phyloP scores from a whole-genome alignment of 2,113 vertebrate species.

The Hucho hucho region DNA sequence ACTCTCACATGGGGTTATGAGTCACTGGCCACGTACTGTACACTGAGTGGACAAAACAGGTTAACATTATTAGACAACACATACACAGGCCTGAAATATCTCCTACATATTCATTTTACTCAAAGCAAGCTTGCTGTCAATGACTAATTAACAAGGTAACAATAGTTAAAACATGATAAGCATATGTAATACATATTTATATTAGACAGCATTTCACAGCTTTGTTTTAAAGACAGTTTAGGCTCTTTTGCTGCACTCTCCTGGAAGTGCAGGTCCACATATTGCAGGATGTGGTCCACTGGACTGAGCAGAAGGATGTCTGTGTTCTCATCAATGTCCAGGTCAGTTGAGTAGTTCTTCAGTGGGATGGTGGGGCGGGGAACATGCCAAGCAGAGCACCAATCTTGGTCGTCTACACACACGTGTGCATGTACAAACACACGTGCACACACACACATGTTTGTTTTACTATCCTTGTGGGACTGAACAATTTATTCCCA shows the following conservation, averaged over 20 bases:
- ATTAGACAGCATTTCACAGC: neutral
- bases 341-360: constrained; percentile 67
- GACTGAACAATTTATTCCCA: too few relatives aligned
- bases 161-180: neutral
- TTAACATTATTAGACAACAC: too few relatives aligned
- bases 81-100: too few relatives aligned
- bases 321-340: constrained; percentile 54
- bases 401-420: constrained; percentile 55
- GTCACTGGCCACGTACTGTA: too few relatives aligned
- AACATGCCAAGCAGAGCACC: constrained; percentile 65
- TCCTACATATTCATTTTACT: too few relatives aligned
- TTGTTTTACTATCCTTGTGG: too few relatives aligned
- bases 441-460: neutral
- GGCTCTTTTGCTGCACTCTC: constrained; percentile 25
- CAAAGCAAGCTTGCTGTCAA: too few relatives aligned
- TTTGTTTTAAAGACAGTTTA: too few relatives aligned
- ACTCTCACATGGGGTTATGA: too few relatives aligned
- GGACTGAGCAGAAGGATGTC: constrained; percentile 68
- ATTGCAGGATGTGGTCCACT: constrained; percentile 71
- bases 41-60: too few relatives aligned
- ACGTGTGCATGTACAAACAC: neutral
- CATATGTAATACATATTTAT: neutral
- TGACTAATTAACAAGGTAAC: neutral
- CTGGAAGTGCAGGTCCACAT: constrained; percentile 59
- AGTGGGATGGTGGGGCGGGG: constrained; percentile 68